Evolutionary conservation across 2,797 vertebrate genomes (phyloP), one percentile per base, ranked within the genome.

Genomic region (Setipinna tenuifilis): DNA sequence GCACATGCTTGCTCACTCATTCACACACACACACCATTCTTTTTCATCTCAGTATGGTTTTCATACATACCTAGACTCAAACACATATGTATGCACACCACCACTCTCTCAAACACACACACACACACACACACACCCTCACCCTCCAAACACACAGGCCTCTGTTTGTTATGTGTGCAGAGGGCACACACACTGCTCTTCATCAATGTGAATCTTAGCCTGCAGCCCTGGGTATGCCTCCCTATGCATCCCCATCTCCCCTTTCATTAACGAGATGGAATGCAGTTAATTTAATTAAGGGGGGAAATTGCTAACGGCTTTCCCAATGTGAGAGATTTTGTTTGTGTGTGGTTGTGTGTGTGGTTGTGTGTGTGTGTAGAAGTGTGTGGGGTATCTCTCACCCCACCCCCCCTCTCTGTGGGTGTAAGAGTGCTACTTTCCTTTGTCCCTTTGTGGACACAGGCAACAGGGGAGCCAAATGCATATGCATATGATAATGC

Each of bases 241-340:
- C 83, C 84, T 44, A 44, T 78, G 71, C 71, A 78, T 78, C 71
- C 71, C 81, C 35, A 83, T 80, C 83, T 84, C 84, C 81, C 78
- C 90, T 88, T 91, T 90, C 88, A 92, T 93, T 94, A 94, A 90
- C 90, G 92, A 93, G 92, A 94, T 91, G 90, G 92, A 92, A 93
- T 91, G 90, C 88, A 89, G 89, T 92, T 94, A 89, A 94, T 94
- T 94, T 89, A 93, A 93, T 95, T 93, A 94, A 87, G 89, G 88
- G 88, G 88, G 75, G 83, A 89, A 83, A 88, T 88, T 86, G 31
- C 54, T 82, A 25, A 54, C 35, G 62, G 41, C 28, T 35, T 54
- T 28, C 62, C 85, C 83, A 54, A 87, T 82, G 65, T 81, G 86
- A 82, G 83, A 50, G 16, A 78, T 41, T 85, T 54, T 85, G 86